Evolutionary conservation across 1,140 invertebrate species (phyloP).

Genomic region (Drosophila mojavensis): DNA sequence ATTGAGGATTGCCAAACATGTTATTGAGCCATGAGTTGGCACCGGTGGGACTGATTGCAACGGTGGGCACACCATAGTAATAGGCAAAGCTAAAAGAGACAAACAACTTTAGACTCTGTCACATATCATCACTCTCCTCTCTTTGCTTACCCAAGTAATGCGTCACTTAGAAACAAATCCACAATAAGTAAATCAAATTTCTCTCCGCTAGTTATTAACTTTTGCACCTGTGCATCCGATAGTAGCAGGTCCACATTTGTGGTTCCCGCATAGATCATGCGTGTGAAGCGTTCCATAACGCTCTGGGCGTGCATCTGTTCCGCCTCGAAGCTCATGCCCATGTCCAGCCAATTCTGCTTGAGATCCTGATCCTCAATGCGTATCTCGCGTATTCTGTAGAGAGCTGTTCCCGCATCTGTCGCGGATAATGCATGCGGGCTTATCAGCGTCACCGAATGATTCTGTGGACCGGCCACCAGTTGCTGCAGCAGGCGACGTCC

Average conservation of each 20-base stretch:
- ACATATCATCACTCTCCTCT: not conserved
- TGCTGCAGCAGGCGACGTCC: conserved; percentile 82
- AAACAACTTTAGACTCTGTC: not conserved
- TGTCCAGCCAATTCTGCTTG: conserved; percentile 84
- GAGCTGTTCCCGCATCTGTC: conserved; percentile 6
- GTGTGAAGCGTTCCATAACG: conserved; percentile 70
- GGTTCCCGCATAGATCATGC: conserved; percentile 74
- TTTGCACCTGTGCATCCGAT: conserved; percentile 58
- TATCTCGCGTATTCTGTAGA: conserved; percentile 61
- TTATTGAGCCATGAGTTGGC: conserved; percentile 87
- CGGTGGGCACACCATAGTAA: conserved; percentile 86
- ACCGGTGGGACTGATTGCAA: conserved; percentile 86
- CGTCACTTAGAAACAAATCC: conserved; percentile 78
- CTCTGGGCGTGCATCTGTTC: conserved; percentile 66
- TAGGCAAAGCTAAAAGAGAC: conserved; percentile 84
- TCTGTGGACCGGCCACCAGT: conserved; percentile 80
- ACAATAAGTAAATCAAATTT: conserved; percentile 75
- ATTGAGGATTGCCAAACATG: conserved; percentile 87
- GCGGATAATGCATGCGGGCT: conserved; percentile 54
- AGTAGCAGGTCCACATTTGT: conserved; percentile 73
- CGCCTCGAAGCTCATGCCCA: conserved; percentile 77
- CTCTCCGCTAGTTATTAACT: conserved; percentile 67
- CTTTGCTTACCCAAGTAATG: conserved; percentile 68
- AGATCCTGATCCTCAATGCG: conserved; percentile 66
- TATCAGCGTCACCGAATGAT: conserved; percentile 84